Base-by-base conservation (phyloP, 2,113 vertebrate species). In the Anolis sagrei region DNA sequence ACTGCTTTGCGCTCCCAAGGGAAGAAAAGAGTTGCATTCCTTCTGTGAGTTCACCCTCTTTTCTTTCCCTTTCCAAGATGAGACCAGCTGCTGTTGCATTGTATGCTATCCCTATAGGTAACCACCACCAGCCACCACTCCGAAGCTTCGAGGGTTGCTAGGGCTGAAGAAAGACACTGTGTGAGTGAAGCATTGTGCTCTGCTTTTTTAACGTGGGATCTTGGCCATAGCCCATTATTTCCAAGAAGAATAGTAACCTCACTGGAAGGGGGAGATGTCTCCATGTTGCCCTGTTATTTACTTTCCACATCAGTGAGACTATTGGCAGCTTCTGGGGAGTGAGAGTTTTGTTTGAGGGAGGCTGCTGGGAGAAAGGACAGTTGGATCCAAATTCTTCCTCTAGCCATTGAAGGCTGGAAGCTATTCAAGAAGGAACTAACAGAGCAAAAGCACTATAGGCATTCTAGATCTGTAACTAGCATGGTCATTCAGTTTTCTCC, bases 401-500 rank as follows among this genome's bases (percentile, higher is more conserved):
- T 69, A 14, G 13, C 32, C 68, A 69, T 16, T 69, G 68, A 16
- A 5, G n/a, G 14, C 23, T 75, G 73, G 73, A 39, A 48, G 21
- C 25, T 4, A 27, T 48, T 75, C 73, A 44, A 32, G 5, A 76
- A 76, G 75, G 27, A 54, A 44, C 74, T n/a, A 29, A 51, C 74
- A 14, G 5, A 14, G 44, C 6, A 9, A n/a, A 76, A 29, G 13
- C 74, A 51, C 5, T n/a, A 14, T n/a, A 48, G 7, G 16, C 13
- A 18, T 76, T 73, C 7, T 13, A 23, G 34, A 39, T 39, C 70
- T 36, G 32, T 23, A 9, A 39, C 72, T 44, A 39, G 72, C 23
- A 23, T 21, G 23, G 29, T 29, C 9, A 62, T 23, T 58, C 54
- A 36, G 92, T 94, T 93, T 92, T 92, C 76, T 86, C 54, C 62